These are phyloP conservation scores for Rhorus exstirpatorius DNA, from an alignment of 2,888 invertebrate genomes.

Conservation along the genomic window DNA sequence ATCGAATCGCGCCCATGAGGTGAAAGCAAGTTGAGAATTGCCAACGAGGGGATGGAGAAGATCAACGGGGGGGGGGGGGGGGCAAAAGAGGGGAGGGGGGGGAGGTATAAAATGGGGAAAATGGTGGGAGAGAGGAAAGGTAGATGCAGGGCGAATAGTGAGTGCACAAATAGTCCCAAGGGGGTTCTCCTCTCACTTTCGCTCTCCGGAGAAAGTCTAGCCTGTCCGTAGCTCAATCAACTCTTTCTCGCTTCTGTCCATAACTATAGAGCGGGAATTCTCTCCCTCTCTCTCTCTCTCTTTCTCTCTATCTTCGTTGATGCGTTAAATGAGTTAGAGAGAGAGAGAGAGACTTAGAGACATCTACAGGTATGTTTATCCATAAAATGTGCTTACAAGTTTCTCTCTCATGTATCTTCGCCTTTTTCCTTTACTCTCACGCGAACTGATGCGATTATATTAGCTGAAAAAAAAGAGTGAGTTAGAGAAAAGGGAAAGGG, in stretches of 20 bases:
- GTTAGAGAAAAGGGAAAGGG: not conserved
- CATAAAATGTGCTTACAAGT: constrained; percentile 6
- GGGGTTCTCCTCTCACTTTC: constrained; percentile 85
- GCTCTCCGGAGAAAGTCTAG: constrained; percentile 84
- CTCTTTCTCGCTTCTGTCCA: constrained; percentile 47
- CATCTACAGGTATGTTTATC: no score
- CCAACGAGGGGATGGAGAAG: constrained; percentile 33
- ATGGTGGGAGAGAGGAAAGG: constrained; percentile 50
- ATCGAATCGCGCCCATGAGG: constrained; percentile 71
- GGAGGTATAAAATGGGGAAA: constrained; percentile 54
- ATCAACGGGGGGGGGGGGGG: constrained; percentile 36
- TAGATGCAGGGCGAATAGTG: constrained; percentile 55
- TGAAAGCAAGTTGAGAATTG: constrained; percentile 78
- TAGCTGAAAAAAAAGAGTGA: not conserved
- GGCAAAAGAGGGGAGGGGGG: constrained; percentile 37
- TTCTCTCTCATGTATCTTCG: constrained; percentile 16
- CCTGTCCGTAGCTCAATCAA: constrained; percentile 56
- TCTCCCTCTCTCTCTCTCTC: constrained; percentile 63
- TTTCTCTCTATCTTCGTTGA: constrained; percentile 66
- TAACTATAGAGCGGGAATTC: constrained; percentile 35
- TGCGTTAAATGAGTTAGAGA: no score
- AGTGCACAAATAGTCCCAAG: constrained; percentile 66
- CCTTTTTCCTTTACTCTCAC: constrained; percentile 29
- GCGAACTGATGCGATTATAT: constrained; percentile 61
- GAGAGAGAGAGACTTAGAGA: no score